Evolutionary conservation across 2,797 vertebrate genomes (phyloP), one percentile per base, ranked within the genome.

Genomic region (Xyrichtys novacula): DNA sequence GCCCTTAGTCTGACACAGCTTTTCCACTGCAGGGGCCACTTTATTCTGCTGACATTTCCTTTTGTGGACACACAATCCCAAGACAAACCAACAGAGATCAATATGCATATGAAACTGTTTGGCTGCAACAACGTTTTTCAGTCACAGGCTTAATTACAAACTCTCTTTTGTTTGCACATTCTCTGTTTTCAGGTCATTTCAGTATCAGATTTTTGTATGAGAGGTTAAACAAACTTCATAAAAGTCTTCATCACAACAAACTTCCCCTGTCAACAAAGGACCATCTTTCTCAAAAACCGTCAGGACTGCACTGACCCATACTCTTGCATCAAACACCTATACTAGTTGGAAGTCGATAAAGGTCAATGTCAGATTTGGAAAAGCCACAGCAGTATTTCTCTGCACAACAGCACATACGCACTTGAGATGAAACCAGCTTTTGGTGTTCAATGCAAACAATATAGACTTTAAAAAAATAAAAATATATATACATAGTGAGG

Each of bases 271-370:
- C 59, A 50, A 6, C 9, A 50, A 55, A 43, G 9, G 3, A 42
- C 46, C 55, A 42, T 7, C 22, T 29, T 19, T 17, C 17, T 4
- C 3, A 15, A 17, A 36, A 32, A 12, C 20, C n/a, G 43, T 14
- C 20, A 46, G 43, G 12, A 43, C 25, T 17, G 43, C 47, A 8
- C 36, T 0, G 14, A 47, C 28, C 25, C 38, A 61, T n/a, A 17
- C 5, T 43, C 5, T 1, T 20, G 6, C 22, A 50, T 11, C 47
- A 22, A 58, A 63, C 56, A 49, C 7, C 29, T 22, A 28, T 12
- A 0, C 23, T 73, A 25, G 49, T 64, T 26, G 46, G 36, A 69
- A 25, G 34, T 31, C 67, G 42, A 57, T 80, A 49, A 84, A 74
- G 61, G 76, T 71, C 64, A 75, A 25, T 32, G 38, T 59, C 19